Evolutionary conservation across 2,888 invertebrate species (phyloP), one percentile per base, ranked within the genome.

Genomic region (Gari tellinella): DNA sequence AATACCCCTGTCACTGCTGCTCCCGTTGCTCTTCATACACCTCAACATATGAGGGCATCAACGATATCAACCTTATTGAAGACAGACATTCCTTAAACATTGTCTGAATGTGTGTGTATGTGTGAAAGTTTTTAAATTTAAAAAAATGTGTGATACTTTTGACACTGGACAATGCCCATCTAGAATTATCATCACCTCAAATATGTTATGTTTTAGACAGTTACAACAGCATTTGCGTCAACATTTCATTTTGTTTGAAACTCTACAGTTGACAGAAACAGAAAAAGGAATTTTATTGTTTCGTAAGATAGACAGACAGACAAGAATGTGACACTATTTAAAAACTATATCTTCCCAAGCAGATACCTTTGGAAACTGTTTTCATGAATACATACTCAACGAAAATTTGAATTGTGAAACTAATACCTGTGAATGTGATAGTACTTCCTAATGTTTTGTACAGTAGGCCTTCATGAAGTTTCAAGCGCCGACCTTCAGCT

Each of bases 91-190:
- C 10, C 31, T 31, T 31, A 10, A 10, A 31, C 31, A 7, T 31
- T 31, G 31, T 31, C 5, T 31, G 31, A 7, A 10, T 31, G 31
- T 31, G 5, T 10, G 31, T 31, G 31, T 31, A 7, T 31, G 31
- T 31, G 31, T 31, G n/a, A n/a, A n/a, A n/a, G n/a, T 31, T 31
- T 31, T 7, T 31, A 31, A 7, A 31, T 7, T 43, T 8, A 43
- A 43, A 19, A 43, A 43, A 43, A 43, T 43, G 43, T 43, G 43
- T 43, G 43, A 43, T 19, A 14, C 43, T n/a, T 43, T 43, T 43
- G 43, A 43, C 43, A 43, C 43, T 43, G 43, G 43, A 4, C 19
- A 43, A 17, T 43, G 43, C 19, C 43, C 43, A 43, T 19, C 43
- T 43, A 43, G n/a, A 43, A 43, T 43, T 14, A 43, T 43, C 5